Percentiles rank a stretch among this genome's conserved stretches.
These are phyloP conservation scores for Ramphastos sulfuratus DNA, from an alignment of 2,113 vertebrate species.

Conservation along the genomic window DNA sequence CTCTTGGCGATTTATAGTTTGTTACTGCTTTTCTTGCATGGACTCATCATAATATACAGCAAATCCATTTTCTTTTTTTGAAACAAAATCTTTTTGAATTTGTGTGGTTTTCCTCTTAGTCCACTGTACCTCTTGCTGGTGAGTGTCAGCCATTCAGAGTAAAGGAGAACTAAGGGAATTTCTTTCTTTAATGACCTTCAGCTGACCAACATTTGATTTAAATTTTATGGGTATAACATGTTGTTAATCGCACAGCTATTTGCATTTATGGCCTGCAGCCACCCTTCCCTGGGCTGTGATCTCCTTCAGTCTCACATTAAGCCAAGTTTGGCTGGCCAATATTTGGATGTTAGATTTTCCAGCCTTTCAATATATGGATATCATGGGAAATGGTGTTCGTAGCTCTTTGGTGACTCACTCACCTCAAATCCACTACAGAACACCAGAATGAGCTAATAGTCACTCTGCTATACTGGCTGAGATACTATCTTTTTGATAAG, in stretches of 20 bases:
- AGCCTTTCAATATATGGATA: background rate
- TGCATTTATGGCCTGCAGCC: constrained; percentile 45
- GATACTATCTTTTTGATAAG: background rate
- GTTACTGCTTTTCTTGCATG: background rate
- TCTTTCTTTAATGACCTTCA: constrained; percentile 29
- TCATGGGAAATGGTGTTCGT: background rate
- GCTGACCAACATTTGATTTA: constrained; percentile 42
- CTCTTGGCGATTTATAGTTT: background rate
- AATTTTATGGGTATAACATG: constrained; percentile 45
- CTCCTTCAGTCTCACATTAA: background rate
- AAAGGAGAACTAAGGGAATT: constrained; percentile 7
- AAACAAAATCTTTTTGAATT: background rate
- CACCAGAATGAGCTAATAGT: background rate
- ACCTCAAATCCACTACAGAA: background rate
- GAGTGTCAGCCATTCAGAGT: background rate
- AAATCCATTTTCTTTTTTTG: background rate
- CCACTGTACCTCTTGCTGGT: background rate
- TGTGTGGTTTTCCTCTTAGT: background rate
- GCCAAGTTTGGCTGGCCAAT: background rate
- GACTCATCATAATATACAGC: background rate
- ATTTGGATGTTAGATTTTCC: background rate
- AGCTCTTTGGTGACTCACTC: background rate
- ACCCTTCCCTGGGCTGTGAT: constrained; percentile 16
- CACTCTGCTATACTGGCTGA: background rate
- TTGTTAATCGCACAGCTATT: constrained; percentile 51